phyloP scores from a whole-genome alignment of 2,113 vertebrate genomes.

The Lasiurus cinereus region DNA sequence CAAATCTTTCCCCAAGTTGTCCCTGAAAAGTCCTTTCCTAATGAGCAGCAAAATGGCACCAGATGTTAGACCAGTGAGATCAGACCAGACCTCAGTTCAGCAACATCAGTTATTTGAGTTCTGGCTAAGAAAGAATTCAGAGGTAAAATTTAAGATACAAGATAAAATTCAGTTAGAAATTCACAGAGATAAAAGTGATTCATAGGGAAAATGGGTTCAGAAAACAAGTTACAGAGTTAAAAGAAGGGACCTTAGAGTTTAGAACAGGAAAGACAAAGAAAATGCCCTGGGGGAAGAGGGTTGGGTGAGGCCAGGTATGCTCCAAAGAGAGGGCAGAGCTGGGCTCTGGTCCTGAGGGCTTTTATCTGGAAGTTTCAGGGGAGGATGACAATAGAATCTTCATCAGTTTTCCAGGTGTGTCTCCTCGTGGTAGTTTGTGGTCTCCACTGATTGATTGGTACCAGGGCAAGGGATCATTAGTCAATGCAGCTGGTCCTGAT shows the following conservation, averaged over 20 bases:
- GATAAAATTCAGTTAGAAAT: neutral
- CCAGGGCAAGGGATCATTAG: neutral
- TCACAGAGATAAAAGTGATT: neutral
- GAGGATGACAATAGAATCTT: neutral
- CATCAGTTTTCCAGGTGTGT: neutral
- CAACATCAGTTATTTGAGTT: neutral
- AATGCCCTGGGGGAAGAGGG: neutral
- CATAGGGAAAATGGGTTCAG: neutral
- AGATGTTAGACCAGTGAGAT: neutral
- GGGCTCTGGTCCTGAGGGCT: neutral
- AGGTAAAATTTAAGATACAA: neutral
- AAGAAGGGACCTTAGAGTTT: neutral
- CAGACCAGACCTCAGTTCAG: neutral
- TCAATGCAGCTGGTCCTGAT: neutral
- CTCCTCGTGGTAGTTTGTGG: neutral
- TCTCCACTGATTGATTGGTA: neutral
- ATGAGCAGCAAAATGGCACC: neutral
- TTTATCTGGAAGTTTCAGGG: neutral
- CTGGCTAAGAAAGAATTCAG: neutral
- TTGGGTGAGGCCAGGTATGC: neutral
- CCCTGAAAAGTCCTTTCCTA: neutral
- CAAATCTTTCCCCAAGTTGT: constrained; percentile 7
- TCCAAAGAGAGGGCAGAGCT: neutral
- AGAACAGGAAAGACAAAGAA: neutral
- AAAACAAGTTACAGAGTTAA: neutral